Base-by-base conservation (phyloP, 2,888 invertebrate genomes). In the Conus canariensis region DNA sequence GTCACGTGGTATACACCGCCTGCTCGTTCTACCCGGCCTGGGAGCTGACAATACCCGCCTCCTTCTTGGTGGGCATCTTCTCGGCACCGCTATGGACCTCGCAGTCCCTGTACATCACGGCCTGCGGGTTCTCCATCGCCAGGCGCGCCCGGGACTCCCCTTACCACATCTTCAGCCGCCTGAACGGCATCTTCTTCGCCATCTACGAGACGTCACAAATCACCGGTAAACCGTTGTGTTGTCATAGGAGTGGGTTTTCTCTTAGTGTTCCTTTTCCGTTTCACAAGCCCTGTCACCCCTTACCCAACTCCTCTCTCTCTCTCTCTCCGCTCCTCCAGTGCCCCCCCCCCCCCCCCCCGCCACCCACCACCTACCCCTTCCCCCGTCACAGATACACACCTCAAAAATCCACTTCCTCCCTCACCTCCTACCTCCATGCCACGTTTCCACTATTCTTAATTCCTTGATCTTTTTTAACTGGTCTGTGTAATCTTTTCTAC, bases 1-100 rank as follows among this genome's bases (percentile, higher is more conserved):
- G 93, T 56, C 95, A 94, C 90, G 91, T 94, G 59, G 88, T 95
- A 0, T 95, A 95, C 92, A 93, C 94, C 0, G 91, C 91, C 56
- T 22, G 92, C 93, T 95, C 95, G 88, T 94, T 95, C 89, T 94
- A 95, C 91, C 95, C 95, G 22, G 90, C 92, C 3, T 94, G 93
- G 88, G 91, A 88, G 12, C 93, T 94, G 12, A 87, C 95, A 30
- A 85, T 95, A 25, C 95, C 95, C 12, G 92, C 95, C 6, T 94
- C 95, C 9, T 85, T 95, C 16, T 80, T 95, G 64, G 91, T 95
- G 59, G 95, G 95, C 12, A 67, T 93, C 10, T 90, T 94, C 16
- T 94, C 94, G 0, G 95, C 94, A 9, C 95, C 95, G 6, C 90
- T 95, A 92, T 95, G 95, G 95, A 94, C 94, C 7, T 94, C 95